These are phyloP conservation scores for Pluvialis apricaria DNA, from an alignment of 2,113 vertebrate species.

Conservation along the genomic window DNA sequence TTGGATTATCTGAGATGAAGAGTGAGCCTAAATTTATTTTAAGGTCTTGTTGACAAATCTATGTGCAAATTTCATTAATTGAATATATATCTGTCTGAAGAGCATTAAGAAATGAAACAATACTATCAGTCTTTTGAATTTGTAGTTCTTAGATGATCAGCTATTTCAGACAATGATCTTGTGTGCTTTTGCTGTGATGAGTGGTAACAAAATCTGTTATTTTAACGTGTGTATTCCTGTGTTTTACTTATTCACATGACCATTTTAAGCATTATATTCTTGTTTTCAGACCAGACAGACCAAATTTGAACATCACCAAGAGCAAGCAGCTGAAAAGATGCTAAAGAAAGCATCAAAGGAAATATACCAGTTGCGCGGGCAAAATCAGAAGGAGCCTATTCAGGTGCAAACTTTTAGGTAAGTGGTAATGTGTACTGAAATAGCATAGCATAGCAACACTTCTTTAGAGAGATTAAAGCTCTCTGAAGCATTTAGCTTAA, in stretches of 20 bases:
- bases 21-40: not conserved
- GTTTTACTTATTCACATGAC: not conserved
- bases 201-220: not conserved
- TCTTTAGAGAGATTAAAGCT: not conserved
- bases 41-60: not conserved
- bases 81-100: not conserved
- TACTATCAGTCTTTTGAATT: not conserved
- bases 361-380: slow-evolving; percentile 90
- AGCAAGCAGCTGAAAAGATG: slow-evolving; percentile 92
- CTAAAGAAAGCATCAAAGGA: slow-evolving; percentile 95
- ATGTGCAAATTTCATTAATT: not conserved
- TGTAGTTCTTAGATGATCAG: not conserved
- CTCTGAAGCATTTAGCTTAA: not conserved
- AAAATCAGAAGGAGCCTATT: slow-evolving; percentile 91
- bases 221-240: not conserved
- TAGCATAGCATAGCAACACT: not conserved
- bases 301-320: slow-evolving; percentile 91
- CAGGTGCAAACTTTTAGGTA: slow-evolving; percentile 98
- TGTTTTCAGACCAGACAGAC: slow-evolving; percentile 86
- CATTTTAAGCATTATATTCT: not conserved
- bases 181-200: not conserved
- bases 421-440: not conserved
- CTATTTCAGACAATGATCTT: not conserved
- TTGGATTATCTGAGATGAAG: not conserved
- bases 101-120: not conserved